Base-by-base conservation (phyloP, 2,113 vertebrate genomes). In the Rhineura floridana region DNA sequence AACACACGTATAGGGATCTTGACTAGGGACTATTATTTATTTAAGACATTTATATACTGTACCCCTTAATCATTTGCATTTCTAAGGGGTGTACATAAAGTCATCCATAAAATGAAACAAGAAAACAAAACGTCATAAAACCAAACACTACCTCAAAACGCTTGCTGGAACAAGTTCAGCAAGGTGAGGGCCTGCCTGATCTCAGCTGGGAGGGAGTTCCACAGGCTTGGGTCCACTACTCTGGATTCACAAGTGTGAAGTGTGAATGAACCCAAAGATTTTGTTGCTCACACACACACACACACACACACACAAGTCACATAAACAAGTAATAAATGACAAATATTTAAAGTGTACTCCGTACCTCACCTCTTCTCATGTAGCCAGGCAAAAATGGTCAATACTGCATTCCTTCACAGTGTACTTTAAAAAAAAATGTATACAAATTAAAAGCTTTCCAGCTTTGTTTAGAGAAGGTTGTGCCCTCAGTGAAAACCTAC, bases 401-500 rank as follows among this genome's bases (percentile, higher is more conserved):
- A 83, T 6, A 67, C 42, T 19, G 17, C 42, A 15, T 30, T 19
- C 28, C 39, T 33, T n/a, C 42, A 63, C 28, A 17, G 2, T 46
- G 17, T 83, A 9, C 13, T 46, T 48, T 69, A 21, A 55, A 50
- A 33, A 21, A 55, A 50, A 33, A 4, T 6, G 52, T 44, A 63
- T 39, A 89, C 48, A 13, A 52, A 4, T 4, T 28, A 44, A 17
- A 91, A 72, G 69, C 23, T 42, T n/a, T 65, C 81, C 59, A 42
- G 52, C 48, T 65, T 89, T 87, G 23, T 7, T 1, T 50, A 88
- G 2, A 81, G 80, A 3, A 62, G 79, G 28, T 80, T 39, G 25
- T 62, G 50, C 73, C 55, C 75, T 46, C 19, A 15, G 55, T 36
- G 86, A 93, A 90, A 82, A n/a, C 8, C n/a, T 85, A 21, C 76